Evolutionary conservation across 2,797 vertebrate genomes (phyloP), one percentile per base, ranked within the genome.

Genomic region (Leptodactylus fallax): DNA sequence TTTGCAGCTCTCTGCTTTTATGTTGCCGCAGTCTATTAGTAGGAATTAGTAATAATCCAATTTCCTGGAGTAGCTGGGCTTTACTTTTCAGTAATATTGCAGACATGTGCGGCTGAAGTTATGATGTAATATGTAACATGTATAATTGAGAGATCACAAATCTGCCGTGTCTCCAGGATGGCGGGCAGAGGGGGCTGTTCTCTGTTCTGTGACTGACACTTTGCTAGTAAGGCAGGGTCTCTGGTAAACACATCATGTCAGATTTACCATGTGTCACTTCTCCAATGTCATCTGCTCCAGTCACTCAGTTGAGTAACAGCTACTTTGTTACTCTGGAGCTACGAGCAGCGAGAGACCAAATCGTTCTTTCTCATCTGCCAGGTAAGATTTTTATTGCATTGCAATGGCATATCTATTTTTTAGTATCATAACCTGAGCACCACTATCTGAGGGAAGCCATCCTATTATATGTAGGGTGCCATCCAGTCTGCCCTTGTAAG

Each of bases 261-360:
- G 79, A 76, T 72, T 72, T 85, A 85, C 90, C 81, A 83, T 90
- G 89, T 79, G 80, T 7, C 63, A 79, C 53, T 13, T 83, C 67
- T 58, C 79, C 0, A 60, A 76, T 3, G 19, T 67, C 93, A 93
- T 94, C 92, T 94, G 93, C 90, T 87, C 90, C 90, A 0, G 90
- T 93, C 91, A 4, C 92, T 95, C 92, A 81, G 77, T 0, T 14
- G 27, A 36, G 89, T 87, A 79, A 55, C 93, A 91, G 92, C 92
- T 91, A 90, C 87, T 90, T 56, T 0, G 1, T 0, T 17, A 61
- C 79, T 83, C 51, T 78, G 84, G n/a, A 78, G 79, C 78, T 79
- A 79, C 79, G 45, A 79, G 88, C 79, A 79, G 88, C 7, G 3
- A 88, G 69, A 89, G 58, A 81, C 49, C 79, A 79, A 83, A 86